Evolutionary conservation across 2,797 vertebrate genomes (phyloP), one percentile per base, ranked within the genome.

Genomic region (Peromyscus attwateri): DNA sequence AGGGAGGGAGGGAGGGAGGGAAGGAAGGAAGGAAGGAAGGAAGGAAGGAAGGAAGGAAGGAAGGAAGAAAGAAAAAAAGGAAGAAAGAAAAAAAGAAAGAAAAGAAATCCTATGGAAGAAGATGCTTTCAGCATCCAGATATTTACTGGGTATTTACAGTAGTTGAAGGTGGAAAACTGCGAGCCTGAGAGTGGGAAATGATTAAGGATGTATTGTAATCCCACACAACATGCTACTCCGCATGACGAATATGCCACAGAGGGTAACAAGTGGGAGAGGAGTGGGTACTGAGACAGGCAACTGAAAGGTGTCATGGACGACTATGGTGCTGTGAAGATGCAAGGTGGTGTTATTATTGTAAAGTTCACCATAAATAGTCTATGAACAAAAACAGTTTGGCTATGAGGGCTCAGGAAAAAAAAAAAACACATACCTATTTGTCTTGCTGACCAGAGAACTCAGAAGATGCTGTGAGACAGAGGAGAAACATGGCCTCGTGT

Each of bases 351-450:
- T 89, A 46, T 62, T 92, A 79, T 27, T 85, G 68, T 81, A 49
- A 68, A 91, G 79, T 52, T 94, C n/a, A 68, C 90, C 92, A 76
- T 87, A 75, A 94, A 92, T 87, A 95, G 70, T 43, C 57, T 92
- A 68, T 55, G 77, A 91, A 49, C 90, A 87, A 92, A 89, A 75
- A 27, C 70, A 46, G 60, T 89, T 92, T 40, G 70, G 43, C 49
- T 60, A 62, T 29, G 27, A 91, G 88, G 6, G 3, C 27, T 71
- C 62, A 87, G 43, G 34, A 64, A 84, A 73, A 73, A 70, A 14
- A 49, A 49, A 11, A 43, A 43, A 49, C 4, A 93, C 46, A 85
- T 62, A 76, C 43, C 34, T 40, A 10, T 25, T 83, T 60, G 9
- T 70, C 52, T 82, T 92, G 29, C 70, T 91, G 89, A 80, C 27